Percentiles rank a stretch among this genome's conserved stretches.
These are phyloP conservation scores for Bactericera cockerelli DNA, from an alignment of 1,140 invertebrate genomes.

Conservation along the genomic window DNA sequence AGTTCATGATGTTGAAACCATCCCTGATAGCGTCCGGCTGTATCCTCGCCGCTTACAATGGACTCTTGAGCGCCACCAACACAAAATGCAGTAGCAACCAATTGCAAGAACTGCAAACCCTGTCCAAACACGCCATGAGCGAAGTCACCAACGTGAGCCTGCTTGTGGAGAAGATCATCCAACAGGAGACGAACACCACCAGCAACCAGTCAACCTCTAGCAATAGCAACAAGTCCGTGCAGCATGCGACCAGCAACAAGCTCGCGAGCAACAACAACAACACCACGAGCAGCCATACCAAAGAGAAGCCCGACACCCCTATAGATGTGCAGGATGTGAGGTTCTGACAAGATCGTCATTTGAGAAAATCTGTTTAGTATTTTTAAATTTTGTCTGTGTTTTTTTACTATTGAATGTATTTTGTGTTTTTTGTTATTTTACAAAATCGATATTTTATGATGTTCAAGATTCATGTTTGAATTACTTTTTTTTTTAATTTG, in stretches of 20 bases:
- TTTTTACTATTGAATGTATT: too few relatives aligned
- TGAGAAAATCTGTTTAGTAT: not conserved
- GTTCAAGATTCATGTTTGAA: too few relatives aligned
- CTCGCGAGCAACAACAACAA: not conserved
- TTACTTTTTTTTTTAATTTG: too few relatives aligned
- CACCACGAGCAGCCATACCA: not conserved
- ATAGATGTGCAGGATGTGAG: constrained; percentile 1
- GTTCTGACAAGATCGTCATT: not conserved
- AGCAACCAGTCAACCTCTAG: not conserved
- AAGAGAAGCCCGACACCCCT: constrained; percentile 3
- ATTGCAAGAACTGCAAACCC: not conserved
- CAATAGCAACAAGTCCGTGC: not conserved
- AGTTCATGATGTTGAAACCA: constrained; percentile 2
- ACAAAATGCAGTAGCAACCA: not conserved
- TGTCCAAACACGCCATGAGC: not conserved
- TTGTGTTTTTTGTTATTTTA: too few relatives aligned
- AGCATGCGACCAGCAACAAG: not conserved
- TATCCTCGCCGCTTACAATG: not conserved
- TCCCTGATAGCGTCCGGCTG: not conserved
- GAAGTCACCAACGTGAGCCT: not conserved
- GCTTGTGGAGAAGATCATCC: not conserved
- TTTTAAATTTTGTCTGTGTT: too few relatives aligned
- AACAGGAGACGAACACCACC: not conserved
- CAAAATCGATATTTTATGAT: too few relatives aligned
- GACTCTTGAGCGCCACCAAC: not conserved